A percentile compares a stretch with the other conserved stretches of the same genome.
These are phyloP conservation scores for Lepilemur ruficaudatus DNA, from an alignment of 2,797 vertebrate species.

Conservation along the genomic window DNA sequence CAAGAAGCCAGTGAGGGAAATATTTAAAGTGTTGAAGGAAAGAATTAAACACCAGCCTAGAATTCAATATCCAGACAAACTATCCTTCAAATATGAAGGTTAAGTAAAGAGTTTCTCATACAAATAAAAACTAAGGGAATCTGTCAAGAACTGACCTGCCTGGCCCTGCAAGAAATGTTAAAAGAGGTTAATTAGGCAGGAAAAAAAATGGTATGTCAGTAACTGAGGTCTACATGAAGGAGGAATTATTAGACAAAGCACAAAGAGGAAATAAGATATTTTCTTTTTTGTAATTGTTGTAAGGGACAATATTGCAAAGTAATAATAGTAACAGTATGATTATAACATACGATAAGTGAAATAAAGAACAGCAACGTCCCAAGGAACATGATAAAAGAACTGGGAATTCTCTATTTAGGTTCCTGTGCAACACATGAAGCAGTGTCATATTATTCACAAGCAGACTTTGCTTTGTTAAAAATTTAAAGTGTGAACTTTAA, in stretches of 20 bases:
- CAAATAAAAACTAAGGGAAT: not conserved
- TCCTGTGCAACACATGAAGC: not conserved
- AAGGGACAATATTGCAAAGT: not conserved
- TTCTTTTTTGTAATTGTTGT: not conserved
- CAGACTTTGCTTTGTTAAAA: not conserved
- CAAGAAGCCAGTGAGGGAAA: not conserved
- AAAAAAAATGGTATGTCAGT: not conserved
- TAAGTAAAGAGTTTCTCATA: not conserved
- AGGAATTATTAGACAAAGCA: not conserved
- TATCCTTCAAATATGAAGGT: not conserved
- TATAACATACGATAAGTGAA: not conserved
- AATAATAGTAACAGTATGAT: not conserved
- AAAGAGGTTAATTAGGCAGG: not conserved
- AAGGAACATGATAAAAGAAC: not conserved
- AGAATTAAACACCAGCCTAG: not conserved
- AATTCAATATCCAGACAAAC: not conserved
- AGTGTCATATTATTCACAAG: not conserved
- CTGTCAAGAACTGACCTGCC: not conserved
- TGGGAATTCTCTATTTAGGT: not conserved
- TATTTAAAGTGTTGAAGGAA: not conserved
- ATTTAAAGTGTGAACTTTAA: not conserved
- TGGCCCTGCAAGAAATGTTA: not conserved
- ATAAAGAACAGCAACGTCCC: not conserved
- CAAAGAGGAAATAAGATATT: not conserved
- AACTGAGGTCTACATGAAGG: not conserved